A percentile compares a stretch with the other conserved stretches of the same genome.
phyloP scores from a whole-genome alignment of 1,140 invertebrate genomes.

The Kradibia gibbosae region DNA sequence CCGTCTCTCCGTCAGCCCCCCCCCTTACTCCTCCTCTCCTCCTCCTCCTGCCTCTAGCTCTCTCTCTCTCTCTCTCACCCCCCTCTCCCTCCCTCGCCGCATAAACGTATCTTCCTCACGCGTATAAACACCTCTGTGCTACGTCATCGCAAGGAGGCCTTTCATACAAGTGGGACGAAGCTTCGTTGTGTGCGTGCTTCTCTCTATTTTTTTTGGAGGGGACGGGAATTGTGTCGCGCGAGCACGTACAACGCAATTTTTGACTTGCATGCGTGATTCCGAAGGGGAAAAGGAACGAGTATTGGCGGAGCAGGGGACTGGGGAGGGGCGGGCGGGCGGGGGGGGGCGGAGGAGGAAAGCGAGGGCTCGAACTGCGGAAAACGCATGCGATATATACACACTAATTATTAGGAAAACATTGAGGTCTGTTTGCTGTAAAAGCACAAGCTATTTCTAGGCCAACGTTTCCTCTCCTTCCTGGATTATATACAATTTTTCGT shows the following conservation, averaged over 20 bases:
- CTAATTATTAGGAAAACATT: conserved; percentile 3
- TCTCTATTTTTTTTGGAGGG: not conserved
- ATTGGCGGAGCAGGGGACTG: too few relatives aligned
- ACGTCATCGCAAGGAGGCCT: conserved; percentile 31
- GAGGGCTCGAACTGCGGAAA: not conserved
- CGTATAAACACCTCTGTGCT: conserved; percentile 29
- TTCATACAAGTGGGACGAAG: conserved; percentile 3
- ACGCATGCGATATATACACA: not conserved
- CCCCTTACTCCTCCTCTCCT: too few relatives aligned
- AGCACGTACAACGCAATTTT: conserved; percentile 30
- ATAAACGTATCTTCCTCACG: too few relatives aligned
- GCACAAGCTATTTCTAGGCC: not conserved
- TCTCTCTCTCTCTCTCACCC: too few relatives aligned
- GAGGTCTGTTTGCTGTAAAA: not conserved
- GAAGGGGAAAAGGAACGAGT: not conserved
- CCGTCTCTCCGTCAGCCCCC: not conserved
- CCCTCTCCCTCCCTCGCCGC: too few relatives aligned
- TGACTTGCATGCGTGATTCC: not conserved
- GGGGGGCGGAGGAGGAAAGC: too few relatives aligned
- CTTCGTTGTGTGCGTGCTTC: conserved; percentile 8
- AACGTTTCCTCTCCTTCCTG: not conserved
- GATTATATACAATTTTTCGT: not conserved
- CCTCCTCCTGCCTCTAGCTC: too few relatives aligned
- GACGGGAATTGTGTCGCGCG: conserved; percentile 5
- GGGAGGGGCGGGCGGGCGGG: too few relatives aligned